Base-by-base conservation (phyloP, 2,888 invertebrate genomes). In the Parochlus steinenii region DNA sequence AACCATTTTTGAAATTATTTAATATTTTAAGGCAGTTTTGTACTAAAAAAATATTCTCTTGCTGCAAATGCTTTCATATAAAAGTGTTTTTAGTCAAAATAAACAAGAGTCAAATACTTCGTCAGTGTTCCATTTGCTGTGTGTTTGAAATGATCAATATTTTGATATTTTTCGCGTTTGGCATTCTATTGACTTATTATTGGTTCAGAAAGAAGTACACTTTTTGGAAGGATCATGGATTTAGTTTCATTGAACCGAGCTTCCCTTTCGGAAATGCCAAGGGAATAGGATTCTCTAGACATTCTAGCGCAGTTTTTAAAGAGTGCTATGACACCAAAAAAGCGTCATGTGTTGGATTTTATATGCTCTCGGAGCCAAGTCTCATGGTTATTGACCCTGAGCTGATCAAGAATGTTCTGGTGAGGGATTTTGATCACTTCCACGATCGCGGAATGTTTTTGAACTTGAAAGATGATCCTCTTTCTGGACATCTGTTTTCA, bases 401-500 rank as follows among this genome's bases (percentile, higher is more conserved):
- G 19, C 37, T 43, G 7, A 33, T 40, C 2, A 41, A 42, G 31
- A 35, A 38, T 15, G 27, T 44, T 19, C 34, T 41, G 7, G 34
- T 40, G 6, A 31, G 38, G 17, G 42, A 43, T 26, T 44, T 42
- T 27, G 25, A 36, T 26, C 22, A 12, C 5, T 44, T 44, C 28
- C 28, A 31, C 7, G 41, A 43, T 39, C 43, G 44, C 15, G 43
- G 43, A 6, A 18, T 42, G 3, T 44, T 41, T 34, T 40, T 32
- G 3, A 41, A 44, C 40, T 29, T 27, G 27, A 36, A 40, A 31
- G 19, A 36, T 27, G 43, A 45, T 34, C 45, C 43, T 6, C 19
- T 44, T 14, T 35, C 38, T 11, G 33, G 29, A 10, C 40, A 43
- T 35, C 23, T 43, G n/a, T 42, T 43, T 20, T 40, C 42, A 10